Evolutionary conservation across 2,888 invertebrate species (phyloP).

Genomic region (Calephelis perditalis): DNA sequence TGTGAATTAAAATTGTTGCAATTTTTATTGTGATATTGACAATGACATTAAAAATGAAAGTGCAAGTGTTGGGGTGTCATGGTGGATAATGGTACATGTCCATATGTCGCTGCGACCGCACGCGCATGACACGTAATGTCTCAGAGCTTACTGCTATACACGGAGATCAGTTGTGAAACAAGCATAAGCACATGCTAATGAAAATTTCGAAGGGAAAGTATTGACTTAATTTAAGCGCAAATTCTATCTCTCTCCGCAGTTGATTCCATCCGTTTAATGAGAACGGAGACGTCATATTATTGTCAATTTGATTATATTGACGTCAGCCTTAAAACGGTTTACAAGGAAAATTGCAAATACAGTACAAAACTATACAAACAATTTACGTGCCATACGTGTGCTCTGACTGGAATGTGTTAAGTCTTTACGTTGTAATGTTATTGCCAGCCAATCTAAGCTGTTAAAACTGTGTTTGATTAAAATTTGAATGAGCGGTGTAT

Average conservation of each 20-base stretch:
- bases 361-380: neutral
- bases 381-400: neutral
- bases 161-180: no score
- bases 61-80: slow-evolving; percentile 12
- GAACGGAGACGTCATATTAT: no score
- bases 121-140: neutral
- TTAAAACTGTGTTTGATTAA: neutral
- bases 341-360: neutral
- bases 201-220: no score
- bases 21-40: slow-evolving; percentile 36
- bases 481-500: no score
- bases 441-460: slow-evolving; percentile 1
- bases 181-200: no score
- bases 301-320: no score
- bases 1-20: slow-evolving; percentile 33
- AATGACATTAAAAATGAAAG: slow-evolving; percentile 14
- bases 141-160: no score
- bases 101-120: neutral
- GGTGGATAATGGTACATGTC: neutral
- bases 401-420: neutral
- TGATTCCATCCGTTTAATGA: no score
- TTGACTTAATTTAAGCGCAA: no score
- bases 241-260: no score
- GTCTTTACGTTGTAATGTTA: neutral
- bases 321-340: neutral